Base-by-base conservation (phyloP, 2,888 invertebrate species). In the Empis stercorea region DNA sequence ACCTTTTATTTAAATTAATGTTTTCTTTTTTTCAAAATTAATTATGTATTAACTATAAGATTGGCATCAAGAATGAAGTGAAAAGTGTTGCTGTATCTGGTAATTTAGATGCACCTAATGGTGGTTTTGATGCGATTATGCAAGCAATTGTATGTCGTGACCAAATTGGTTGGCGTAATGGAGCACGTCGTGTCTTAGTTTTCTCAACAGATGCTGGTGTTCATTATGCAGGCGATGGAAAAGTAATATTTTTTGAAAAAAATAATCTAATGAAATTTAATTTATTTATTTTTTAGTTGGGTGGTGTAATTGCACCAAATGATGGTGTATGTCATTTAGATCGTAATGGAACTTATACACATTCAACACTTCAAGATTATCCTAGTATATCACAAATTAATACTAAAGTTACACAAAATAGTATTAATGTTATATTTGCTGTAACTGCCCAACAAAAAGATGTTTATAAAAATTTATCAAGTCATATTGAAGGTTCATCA, bases 61-160 rank as follows among this genome's bases (percentile, higher is more conserved):
- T n/a, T n/a, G n/a, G n/a, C n/a, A n/a, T n/a, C n/a, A n/a, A 44
- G 44, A 7, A 56, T 0, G 56, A 63, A 42, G 68, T 81, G 1
- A 53, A 60, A 1, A 53, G 59, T 1, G 71, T 72, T 1, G 54
- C 61, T 7, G 62, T 71, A 23, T 77, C 77, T 2, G 64, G 62
- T 2, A 80, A 79, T 64, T 61, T 80, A 47, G 86, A 86, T 60
- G 3, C 20, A 17, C 14, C 34, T 3, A 20, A 36, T 17, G 59
- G 66, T 1, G 87, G 89, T 1, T 76, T 93, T 43, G 92, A 93
- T 63, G 93, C 87, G 4, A 73, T 93, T 23, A 84, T 92, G 73
- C 93, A 92, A 69, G 84, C 80, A 1, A 81, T 91, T 50, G 81
- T 79, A 6, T 84, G 84, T 57, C 68, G 75, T 53, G 57, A 79